Base-by-base conservation (phyloP, 64 coral and sea anemone genomes). In the Montipora sp. region DNA sequence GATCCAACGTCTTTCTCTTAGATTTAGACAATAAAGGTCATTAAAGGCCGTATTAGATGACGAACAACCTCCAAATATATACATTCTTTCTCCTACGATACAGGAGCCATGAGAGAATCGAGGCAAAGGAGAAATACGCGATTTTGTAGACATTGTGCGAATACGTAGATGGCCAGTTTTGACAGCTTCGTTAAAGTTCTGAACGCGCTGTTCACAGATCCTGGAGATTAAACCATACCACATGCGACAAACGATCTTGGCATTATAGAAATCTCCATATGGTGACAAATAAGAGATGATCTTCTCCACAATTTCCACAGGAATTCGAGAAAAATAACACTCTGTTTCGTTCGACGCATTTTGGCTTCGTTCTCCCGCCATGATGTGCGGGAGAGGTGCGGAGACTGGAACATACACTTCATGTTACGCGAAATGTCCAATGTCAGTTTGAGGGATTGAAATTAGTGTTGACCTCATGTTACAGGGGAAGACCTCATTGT, bases 41-140 rank as follows among this genome's bases (percentile, higher is more conserved):
- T 98, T 98, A 93, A 96, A 98, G 18, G 94, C 97, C 45, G 94
- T 98, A 85, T 98, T 98, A 7, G 97, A 96, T 3, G 97, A 90
- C 9, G 97, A 98, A 55, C 97, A 96, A 10, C 97, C 97, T 23
- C 97, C 97, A 89, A 92, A 96, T 85, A 98, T 63, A 47, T 95
- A 98, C 90, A 98, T 91, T 51, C 89, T 87, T 19, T 60, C 87
- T 45, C 76, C 84, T 46, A 96, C 45, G 1, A 86, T 90, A 75
- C 97, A 98, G 57, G 91, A 93, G 16, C 91, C 77, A 67, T 98
- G 97, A 45, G 97, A 98, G 47, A 96, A 98, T 48, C 97, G 90
- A 19, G 94, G 90, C 5, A 80, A 77, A 69, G 97, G 97, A 21
- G 83, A 88, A 59, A 94, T 21, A n/a, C 97, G 76, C 0, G 94